Evolutionary conservation across 2,888 invertebrate genomes (phyloP), one percentile per base, ranked within the genome.

Genomic region (Drosophila rellima): DNA sequence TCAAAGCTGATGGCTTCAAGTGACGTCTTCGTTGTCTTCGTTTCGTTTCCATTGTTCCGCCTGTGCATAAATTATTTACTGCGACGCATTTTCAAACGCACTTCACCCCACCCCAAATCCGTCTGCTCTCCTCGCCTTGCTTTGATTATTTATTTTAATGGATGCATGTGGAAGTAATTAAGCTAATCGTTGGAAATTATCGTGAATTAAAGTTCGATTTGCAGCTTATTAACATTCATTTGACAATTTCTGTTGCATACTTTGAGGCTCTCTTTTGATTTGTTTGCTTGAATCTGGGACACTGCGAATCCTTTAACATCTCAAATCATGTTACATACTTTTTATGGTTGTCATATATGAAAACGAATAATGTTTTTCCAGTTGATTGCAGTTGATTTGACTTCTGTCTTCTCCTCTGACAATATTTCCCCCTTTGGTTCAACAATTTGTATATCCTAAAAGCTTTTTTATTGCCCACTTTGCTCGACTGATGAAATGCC

Each of bases 51-150:
- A 70, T 50, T 65, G 61, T 66, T 69, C 60, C 44, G 37, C 31
- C 35, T 59, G 55, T 73, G 74, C 76, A 82, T 78, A 45, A 82
- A 72, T 80, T 66, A 88, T 78, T 83, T 74, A 85, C 81, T 88
- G 69, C 86, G 85, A 74, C 85, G 88, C 85, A 85, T 74, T 70
- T 74, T 45, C 15, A 61, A 71, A 70, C 80, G 73, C 72, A 70
- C 65, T 39, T 42, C 45, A 48, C 59, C n/a, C 47, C 59, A 17
- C 47, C 44, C 44, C 33, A 1, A 1, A 11, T 2, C 37, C 20
- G 29, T 18, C n/a, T 15, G n/a, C 37, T 15, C 15, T 6, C 17
- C 15, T 10, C 8, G 6, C 13, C 23, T 8, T 23, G 40, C 31
- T 17, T 20, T 45, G n/a, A 50, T 55, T 72, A 29, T 60, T 59